Base-by-base conservation (phyloP, 2,797 vertebrate species). In the Antennarius maculatus region DNA sequence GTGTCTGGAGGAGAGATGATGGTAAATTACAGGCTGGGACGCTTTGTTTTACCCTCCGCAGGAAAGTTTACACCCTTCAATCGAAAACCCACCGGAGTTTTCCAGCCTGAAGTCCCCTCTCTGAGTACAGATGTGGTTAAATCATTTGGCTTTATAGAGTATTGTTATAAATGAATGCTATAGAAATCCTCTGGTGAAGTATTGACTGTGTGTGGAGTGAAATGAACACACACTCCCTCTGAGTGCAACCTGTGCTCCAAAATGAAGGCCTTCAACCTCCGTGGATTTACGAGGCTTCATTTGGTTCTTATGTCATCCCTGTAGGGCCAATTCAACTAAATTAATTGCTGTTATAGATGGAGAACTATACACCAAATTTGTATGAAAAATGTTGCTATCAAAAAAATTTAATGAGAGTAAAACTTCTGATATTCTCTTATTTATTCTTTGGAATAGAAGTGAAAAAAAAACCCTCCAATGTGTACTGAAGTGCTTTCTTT, bases 21-120 rank as follows among this genome's bases (percentile, higher is more conserved):
- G 81, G 86, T 84, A 87, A 93, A 92, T 92, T 86, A 92, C 85
- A 74, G 78, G 78, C 65, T 69, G 72, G 39, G 71, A 43, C 42
- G 73, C 75, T 74, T 88, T 81, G 76, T 89, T 85, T 88, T 90
- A 81, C 77, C 82, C 80, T 88, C 69, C 85, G 73, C 73, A 65
- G 31, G 70, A 78, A 85, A 84, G 76, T 81, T 87, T 82, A 74
- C 72, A 69, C 68, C 68, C 78, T 39, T 66, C 80, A 66, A 54
- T 76, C 68, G 61, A 82, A 80, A 83, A 85, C 18, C 77, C 71
- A 79, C 73, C 57, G 58, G 50, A 75, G 52, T 86, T 87, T 86
- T 87, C 81, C 86, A 87, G 81, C 46, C 62, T 63, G 69, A 79
- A 45, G 56, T 70, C 58, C 74, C 29, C 31, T 51, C 34, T 79